Base-by-base conservation (phyloP, 2,888 invertebrate genomes). In the Serrognathus titanus region DNA sequence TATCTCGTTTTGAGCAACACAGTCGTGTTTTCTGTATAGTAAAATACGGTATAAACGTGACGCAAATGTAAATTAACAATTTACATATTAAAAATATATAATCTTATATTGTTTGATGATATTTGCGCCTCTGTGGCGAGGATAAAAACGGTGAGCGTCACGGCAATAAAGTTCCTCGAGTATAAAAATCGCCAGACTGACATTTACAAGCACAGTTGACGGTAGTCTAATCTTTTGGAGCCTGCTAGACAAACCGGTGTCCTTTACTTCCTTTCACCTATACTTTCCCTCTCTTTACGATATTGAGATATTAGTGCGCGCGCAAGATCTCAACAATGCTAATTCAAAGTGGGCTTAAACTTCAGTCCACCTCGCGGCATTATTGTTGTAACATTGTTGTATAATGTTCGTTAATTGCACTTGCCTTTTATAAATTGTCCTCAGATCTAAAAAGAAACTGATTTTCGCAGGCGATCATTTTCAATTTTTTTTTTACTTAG, bases 281-380 rank as follows among this genome's bases (percentile, higher is more conserved):
- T 62, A 67, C 66, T 67, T 67, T 67, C 66, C 66, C 66, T 67
- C 66, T 67, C 66, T 67, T 64, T 56, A 59, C 57, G 58, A 56
- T 58, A 62, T 60, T 62, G 60, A 65, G 63, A 63, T 57, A 57
- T 57, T 57, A 48, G 57, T 63, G 66, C 65, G 66, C 66, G 65
- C 65, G 66, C 64, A 58, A 51, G 38, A 56, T 57, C 53, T 58
- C 57, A 55, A 58, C 61, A 63, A 63, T 63, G 58, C 53, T 61
- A 55, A 58, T 61, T 60, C 61, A 63, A 58, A 63, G 49, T 60
- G 53, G 52, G 58, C 53, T 53, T 57, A 60, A 59, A 52, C 57
- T 59, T 60, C 59, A 65, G 62, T 63, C 51, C 56, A 63, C 62
- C 58, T 62, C 63, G 63, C 58, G 62, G 61, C 63, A 62, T 57